Conservation (phyloP, 2,797 vertebrate genomes). For the Phalanger gymnotis region DNA sequence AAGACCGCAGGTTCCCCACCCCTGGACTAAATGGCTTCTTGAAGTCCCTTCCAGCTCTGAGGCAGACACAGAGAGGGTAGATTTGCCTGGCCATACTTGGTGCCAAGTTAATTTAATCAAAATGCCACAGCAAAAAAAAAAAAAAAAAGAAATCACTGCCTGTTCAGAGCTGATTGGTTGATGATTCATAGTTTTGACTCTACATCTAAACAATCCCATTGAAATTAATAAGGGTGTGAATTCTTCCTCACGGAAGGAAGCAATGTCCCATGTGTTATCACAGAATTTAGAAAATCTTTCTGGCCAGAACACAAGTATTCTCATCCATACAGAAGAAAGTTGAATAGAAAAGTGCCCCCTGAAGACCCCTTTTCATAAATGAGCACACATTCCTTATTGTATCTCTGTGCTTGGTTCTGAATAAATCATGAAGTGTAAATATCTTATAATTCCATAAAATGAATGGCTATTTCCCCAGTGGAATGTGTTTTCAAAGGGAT, state of each 20-base stretch:
- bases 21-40: not conserved
- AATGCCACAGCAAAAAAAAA: not conserved
- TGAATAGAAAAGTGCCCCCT: constrained; percentile 32
- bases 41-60: not conserved
- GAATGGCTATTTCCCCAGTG: constrained; percentile 39
- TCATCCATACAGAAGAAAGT: constrained; percentile 43
- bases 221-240: constrained; percentile 41
- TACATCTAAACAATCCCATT: constrained; percentile 12
- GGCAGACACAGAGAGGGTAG: not conserved
- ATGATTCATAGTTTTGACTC: not conserved
- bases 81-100: not conserved
- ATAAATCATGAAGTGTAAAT: constrained; percentile 61
- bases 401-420: constrained; percentile 50
- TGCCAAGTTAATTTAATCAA: not conserved
- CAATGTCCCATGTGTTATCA: not conserved
- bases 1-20: too few relatives aligned
- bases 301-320: not conserved
- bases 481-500: constrained; percentile 54
- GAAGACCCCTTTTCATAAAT: constrained; percentile 56
- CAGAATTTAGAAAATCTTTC: not conserved
- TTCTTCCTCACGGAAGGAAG: constrained; percentile 41
- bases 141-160: not conserved
- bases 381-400: constrained; percentile 30
- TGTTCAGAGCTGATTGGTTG: not conserved
- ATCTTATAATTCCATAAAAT: constrained; percentile 60